Base-by-base conservation (phyloP, 2,888 invertebrate genomes). In the Brenthis daphne region DNA sequence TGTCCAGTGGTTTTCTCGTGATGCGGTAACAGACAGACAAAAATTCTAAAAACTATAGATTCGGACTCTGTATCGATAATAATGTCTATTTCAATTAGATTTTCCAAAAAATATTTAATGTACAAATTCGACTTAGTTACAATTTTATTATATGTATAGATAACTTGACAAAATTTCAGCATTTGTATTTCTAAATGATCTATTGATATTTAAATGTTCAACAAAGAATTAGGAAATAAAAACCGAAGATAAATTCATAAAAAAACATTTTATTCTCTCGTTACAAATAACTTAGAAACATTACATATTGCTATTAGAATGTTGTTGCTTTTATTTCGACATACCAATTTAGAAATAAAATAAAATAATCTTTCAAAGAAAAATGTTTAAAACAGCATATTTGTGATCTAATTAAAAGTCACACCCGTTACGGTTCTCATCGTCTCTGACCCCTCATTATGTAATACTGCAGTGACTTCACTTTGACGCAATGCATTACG, bases 201-300 rank as follows among this genome's bases (percentile, higher is more conserved):
- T 37, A 1, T 37, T 2, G 6, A 37, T 37, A 37, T 37, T 37
- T 37, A 1, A 37, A 37, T 37, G 11, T 43, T 11, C 11, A 43
- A 43, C 37, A 11, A 43, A 2, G 8, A 43, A 0, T 43, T 43
- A 43, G 37, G 37, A 55, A 14, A n/a, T 20, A 24, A 29, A 33
- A 37, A 6, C 47, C 1, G 6, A 4, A 55, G 20, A 13, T 4
- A 43, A 64, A 61, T n/a, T 64, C 67, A 80, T 81, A 69, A 79
- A 89, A 89, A 89, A 89, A 86, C 85, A 81, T 86, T 90, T 90
- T 86, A 89, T 86, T 89, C 80, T 80, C 78, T 82, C 79, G 75
- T 80, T 88, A 90, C 85, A 88, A 88, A 88, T 89, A 89, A 88
- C 86, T 90, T 89, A 90, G 76, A 85, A 84, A 84, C 74, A 74